Evolutionary conservation across 2,797 vertebrate species (phyloP), one percentile per base, ranked within the genome.

Genomic region (Periophthalmus magnuspinnatus): DNA sequence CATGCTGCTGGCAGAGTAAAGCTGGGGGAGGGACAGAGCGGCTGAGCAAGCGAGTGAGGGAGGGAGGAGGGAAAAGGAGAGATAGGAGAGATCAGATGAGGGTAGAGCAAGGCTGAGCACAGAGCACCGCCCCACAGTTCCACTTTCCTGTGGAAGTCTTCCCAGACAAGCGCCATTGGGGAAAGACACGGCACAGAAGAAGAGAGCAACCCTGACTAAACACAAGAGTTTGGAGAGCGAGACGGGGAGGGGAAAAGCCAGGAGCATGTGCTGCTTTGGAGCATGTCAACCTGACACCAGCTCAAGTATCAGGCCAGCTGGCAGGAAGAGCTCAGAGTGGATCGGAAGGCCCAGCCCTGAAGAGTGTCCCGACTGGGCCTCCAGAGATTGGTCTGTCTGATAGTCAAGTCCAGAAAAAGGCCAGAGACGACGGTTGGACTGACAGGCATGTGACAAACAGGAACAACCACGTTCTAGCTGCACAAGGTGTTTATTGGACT

Each of bases 91-190:
- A 93, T 93, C 90, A 93, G 88, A 93, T 90, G 91, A 92, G 87
- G 86, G 79, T 86, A 88, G 92, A 89, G 92, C 86, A 84, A 91
- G 88, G 80, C 85, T 84, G 87, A 90, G 91, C 85, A 86, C 84
- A 86, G 85, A 91, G 90, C 90, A 66, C 91, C 91, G 91, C 92
- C 92, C 92, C 88, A 88, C 87, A 90, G 92, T 91, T 88, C 92
- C 90, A 93, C 91, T 93, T 88, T 91, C 90, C 91, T 92, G 90
- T 92, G 90, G 90, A 93, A 93, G 92, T 94, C 90, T 92, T 93
- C 88, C 87, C 91, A 91, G 91, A 88, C 92, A 79, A 91, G 89
- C 90, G 91, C 91, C 90, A 93, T 89, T 90, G 89, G 90, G 86
- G 89, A 90, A 86, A 87, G 87, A 82, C 82, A 74, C 80, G 71